A percentile compares a stretch with the other conserved stretches of the same genome.
Evolutionary conservation across 2,113 vertebrate species (phyloP).

Genomic region (Todiramphus saurophagus): DNA sequence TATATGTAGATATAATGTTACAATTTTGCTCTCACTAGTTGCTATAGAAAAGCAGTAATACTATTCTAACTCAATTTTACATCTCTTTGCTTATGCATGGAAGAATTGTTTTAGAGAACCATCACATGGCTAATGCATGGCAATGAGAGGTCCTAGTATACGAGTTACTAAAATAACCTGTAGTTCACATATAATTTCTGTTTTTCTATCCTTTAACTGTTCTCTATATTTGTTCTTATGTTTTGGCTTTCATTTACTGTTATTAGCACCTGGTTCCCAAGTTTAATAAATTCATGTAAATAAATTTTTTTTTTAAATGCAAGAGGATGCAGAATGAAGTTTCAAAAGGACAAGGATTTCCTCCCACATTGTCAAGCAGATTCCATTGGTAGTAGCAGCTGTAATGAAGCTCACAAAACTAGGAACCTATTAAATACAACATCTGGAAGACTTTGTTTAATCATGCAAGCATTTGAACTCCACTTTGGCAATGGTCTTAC

Average conservation of each 20-base stretch:
- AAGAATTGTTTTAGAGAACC: background rate
- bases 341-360: background rate
- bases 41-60: background rate
- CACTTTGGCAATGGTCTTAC: background rate
- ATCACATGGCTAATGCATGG: background rate
- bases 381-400: background rate
- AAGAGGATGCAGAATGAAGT: background rate
- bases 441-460: background rate
- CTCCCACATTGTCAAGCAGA: background rate
- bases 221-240: background rate
- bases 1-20: background rate
- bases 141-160: background rate
- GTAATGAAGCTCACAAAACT: background rate
- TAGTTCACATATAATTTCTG: background rate
- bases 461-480: background rate
- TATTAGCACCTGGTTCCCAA: background rate
- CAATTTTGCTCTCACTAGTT: background rate
- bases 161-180: background rate
- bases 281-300: background rate
- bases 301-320: background rate
- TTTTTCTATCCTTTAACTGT: background rate
- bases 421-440: background rate
- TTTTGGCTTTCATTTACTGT: background rate
- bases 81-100: background rate
- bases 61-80: background rate